A percentile compares a stretch with the other conserved stretches of the same genome.
Evolutionary conservation across 2,888 invertebrate genomes (phyloP).

Genomic region (Troides oblongomaculatus): DNA sequence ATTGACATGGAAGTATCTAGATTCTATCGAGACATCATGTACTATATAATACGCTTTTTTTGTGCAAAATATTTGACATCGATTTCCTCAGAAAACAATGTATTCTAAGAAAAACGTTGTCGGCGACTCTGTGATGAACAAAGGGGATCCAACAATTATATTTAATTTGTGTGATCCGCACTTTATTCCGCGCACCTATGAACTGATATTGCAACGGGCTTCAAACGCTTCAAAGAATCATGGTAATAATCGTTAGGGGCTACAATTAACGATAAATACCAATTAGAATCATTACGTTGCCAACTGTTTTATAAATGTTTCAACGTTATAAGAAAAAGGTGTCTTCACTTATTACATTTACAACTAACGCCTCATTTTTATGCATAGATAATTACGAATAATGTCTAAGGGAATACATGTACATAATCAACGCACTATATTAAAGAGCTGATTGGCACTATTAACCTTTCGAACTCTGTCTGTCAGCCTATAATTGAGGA

Average conservation of each 20-base stretch:
- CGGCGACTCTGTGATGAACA: slow-evolving; percentile 22
- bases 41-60: slow-evolving; percentile 27
- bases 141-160: slow-evolving; percentile 21
- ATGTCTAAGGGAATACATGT: slow-evolving; percentile 33
- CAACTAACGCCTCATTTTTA: not conserved
- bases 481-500: slow-evolving; percentile 62
- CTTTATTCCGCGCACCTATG: slow-evolving; percentile 19
- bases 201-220: slow-evolving; percentile 10
- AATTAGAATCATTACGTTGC: not conserved
- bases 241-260: not conserved
- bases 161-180: slow-evolving; percentile 23
- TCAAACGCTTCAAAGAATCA: slow-evolving; percentile 5
- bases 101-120: slow-evolving; percentile 24
- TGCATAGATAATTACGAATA: not conserved
- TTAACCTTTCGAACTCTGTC: slow-evolving; percentile 65
- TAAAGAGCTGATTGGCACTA: slow-evolving; percentile 67
- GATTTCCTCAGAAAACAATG: slow-evolving; percentile 31
- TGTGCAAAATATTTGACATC: slow-evolving; percentile 26
- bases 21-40: slow-evolving; percentile 25
- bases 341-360: no score
- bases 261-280: not conserved
- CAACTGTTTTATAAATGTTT: not conserved
- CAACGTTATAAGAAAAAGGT: not conserved
- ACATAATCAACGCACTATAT: slow-evolving; percentile 55
- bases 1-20: slow-evolving; percentile 22